Conservation (phyloP, 2,888 invertebrate genomes). For the Artemia sinica region DNA sequence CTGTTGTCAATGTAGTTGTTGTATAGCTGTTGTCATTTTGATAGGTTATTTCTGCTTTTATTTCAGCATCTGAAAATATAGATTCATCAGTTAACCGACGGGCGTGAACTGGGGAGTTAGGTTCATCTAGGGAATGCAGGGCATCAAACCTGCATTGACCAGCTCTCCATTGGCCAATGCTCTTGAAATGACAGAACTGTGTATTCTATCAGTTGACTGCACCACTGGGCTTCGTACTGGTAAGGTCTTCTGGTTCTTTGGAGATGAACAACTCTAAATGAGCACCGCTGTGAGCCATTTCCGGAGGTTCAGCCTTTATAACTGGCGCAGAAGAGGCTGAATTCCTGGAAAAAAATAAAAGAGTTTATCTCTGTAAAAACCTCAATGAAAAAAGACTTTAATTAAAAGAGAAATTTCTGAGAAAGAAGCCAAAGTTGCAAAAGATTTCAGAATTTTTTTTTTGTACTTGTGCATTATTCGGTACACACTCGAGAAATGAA, state of each 20-base stretch:
- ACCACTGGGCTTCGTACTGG: constrained; percentile 19
- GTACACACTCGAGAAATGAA: no score
- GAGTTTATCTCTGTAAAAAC: no score
- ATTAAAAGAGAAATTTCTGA: no score
- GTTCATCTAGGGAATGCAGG: constrained; percentile 21
- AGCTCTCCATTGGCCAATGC: constrained; percentile 21
- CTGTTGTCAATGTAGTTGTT: background rate
- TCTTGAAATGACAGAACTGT: constrained; percentile 21
- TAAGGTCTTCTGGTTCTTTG: constrained; percentile 63
- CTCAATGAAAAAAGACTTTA: no score
- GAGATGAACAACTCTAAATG: constrained; percentile 37
- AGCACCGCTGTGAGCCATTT: constrained; percentile 10
- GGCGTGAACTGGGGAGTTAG: background rate
- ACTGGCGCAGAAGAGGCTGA: background rate
- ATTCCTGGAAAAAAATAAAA: background rate
- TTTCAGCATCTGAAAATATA: constrained; percentile 11
- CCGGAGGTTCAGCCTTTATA: constrained; percentile 6
- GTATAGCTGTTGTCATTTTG: background rate
- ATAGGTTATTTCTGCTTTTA: constrained; percentile 12
- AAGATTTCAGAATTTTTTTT: no score
- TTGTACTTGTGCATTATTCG: no score
- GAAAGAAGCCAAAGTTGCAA: no score
- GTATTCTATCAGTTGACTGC: constrained; percentile 9
- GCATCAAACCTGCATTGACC: constrained; percentile 18
- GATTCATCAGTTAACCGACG: background rate